Evolutionary conservation across 2,797 vertebrate genomes (phyloP).

Genomic region (Xerus rutilus): DNA sequence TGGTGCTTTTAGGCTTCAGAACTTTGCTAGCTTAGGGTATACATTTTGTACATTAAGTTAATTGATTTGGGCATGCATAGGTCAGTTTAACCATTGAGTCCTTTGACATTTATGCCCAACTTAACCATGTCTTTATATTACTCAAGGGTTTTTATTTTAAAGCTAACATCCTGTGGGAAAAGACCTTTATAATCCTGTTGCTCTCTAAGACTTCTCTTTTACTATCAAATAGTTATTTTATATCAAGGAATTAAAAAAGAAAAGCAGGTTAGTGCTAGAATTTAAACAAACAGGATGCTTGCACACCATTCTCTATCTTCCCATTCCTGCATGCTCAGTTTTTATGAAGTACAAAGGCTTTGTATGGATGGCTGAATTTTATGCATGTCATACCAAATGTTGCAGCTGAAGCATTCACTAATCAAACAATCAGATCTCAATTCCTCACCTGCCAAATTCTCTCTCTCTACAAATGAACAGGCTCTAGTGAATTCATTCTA

Average conservation of each 20-base stretch:
- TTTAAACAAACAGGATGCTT: conserved; percentile 19
- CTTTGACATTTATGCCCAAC: conserved; percentile 39
- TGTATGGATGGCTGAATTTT: conserved; percentile 17
- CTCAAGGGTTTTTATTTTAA: not conserved
- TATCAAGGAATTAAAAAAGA: not conserved
- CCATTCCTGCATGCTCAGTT: not conserved
- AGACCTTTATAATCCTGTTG: not conserved
- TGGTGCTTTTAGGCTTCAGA: not conserved
- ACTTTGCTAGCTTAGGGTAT: not conserved
- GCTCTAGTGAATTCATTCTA: conserved; percentile 47
- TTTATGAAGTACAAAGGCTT: conserved; percentile 33
- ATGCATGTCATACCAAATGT: not conserved
- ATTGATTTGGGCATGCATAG: conserved; percentile 48
- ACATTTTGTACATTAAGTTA: not conserved
- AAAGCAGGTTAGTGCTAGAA: not conserved
- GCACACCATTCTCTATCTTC: not conserved
- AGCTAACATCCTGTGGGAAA: not conserved
- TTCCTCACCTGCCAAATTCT: conserved; percentile 61
- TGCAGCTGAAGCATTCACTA: conserved; percentile 25
- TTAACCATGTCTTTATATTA: not conserved
- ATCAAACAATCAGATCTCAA: conserved; percentile 65
- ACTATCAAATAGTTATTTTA: conserved; percentile 41
- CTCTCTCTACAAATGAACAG: not conserved
- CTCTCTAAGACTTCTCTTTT: conserved; percentile 40
- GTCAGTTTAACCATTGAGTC: conserved; percentile 25